These are phyloP conservation scores for Germaria angustata DNA, from an alignment of 2,888 invertebrate genomes.

Conservation along the genomic window DNA sequence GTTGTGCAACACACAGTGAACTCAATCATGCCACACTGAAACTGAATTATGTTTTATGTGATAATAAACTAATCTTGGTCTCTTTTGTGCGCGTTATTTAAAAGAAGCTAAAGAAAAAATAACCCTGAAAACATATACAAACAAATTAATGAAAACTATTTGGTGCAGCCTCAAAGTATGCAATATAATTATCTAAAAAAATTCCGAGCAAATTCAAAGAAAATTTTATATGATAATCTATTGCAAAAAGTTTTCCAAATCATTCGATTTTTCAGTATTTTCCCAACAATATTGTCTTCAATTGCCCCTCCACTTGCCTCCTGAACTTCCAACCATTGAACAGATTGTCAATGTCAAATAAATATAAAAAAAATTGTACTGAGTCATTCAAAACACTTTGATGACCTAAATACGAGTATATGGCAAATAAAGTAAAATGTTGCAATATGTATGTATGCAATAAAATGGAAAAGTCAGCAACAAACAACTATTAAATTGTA, in stretches of 20 bases:
- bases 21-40: no score
- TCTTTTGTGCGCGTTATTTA: no score
- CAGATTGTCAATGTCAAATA: constrained; percentile 56
- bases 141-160: not conserved
- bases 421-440: constrained; percentile 22
- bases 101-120: no score
- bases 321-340: not conserved
- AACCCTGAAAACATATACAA: no score
- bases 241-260: constrained; percentile 41
- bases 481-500: not conserved
- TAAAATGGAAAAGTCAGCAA: not conserved
- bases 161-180: not conserved
- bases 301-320: not conserved
- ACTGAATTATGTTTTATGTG: no score
- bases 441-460: constrained; percentile 5
- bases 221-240: constrained; percentile 15
- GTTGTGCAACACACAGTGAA: no score
- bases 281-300: not conserved
- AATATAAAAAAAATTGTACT: constrained; percentile 8
- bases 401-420: constrained; percentile 26
- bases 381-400: constrained; percentile 12
- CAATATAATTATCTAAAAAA: not conserved
- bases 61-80: no score
- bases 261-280: constrained; percentile 20
- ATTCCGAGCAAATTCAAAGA: not conserved